A percentile compares a stretch with the other conserved stretches of the same genome.
These are phyloP conservation scores for Eidolon helvum DNA, from an alignment of 2,113 vertebrate genomes.

Conservation along the genomic window DNA sequence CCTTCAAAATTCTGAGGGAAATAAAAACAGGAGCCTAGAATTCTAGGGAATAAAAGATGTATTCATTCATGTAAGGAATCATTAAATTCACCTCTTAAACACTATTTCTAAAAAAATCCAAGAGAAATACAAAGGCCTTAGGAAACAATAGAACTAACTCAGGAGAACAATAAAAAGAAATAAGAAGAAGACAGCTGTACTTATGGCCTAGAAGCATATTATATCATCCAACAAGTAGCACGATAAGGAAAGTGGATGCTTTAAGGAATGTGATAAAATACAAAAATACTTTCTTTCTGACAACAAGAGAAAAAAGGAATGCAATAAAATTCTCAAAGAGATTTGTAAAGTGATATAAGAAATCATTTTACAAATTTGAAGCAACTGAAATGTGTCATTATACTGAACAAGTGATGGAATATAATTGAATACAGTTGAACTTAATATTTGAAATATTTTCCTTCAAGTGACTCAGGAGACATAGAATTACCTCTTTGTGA, in stretches of 20 bases:
- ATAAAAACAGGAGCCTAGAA: not conserved
- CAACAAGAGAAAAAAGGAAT: constrained; percentile 9
- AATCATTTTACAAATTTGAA: not conserved
- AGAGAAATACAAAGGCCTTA: constrained; percentile 30
- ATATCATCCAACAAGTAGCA: not conserved
- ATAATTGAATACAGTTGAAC: not conserved
- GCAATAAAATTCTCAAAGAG: constrained; percentile 9
- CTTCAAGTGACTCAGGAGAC: not conserved
- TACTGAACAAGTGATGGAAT: not conserved
- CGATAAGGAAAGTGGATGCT: constrained; percentile 2
- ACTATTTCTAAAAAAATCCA: constrained; percentile 20
- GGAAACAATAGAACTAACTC: constrained; percentile 48
- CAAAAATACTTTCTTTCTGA: constrained; percentile 22
- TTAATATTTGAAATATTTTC: not conserved
- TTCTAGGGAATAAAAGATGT: constrained; percentile 22
- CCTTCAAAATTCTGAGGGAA: not conserved
- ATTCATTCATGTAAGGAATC: constrained; percentile 7
- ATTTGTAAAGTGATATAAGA: constrained; percentile 33
- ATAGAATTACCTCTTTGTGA: not conserved
- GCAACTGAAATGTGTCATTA: not conserved
- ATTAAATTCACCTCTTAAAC: constrained; percentile 4
- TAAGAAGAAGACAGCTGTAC: constrained; percentile 20
- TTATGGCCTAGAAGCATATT: constrained; percentile 26
- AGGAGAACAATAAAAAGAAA: constrained; percentile 43
- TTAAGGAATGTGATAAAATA: constrained; percentile 47